phyloP scores from a whole-genome alignment of 1,140 invertebrate genomes.

The Limonius californicus region DNA sequence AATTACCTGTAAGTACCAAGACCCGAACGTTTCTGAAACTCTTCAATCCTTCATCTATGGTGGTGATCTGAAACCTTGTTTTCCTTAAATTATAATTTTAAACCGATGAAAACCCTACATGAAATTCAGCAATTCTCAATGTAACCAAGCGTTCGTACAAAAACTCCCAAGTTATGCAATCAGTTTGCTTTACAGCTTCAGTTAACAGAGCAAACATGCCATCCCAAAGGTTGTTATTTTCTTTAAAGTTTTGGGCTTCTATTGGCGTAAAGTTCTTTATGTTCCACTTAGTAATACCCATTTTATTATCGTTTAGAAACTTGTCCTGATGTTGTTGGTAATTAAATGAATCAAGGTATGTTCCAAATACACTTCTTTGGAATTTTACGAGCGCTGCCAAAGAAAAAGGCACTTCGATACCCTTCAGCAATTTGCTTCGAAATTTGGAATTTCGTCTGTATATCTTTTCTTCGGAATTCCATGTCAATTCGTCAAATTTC shows the following conservation, averaged over 20 bases:
- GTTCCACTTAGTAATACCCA: conserved; percentile 30
- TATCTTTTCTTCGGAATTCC: conserved; percentile 26
- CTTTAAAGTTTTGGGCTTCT: conserved; percentile 22
- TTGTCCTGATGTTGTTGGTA: conserved; percentile 27
- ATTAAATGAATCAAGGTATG: conserved; percentile 32
- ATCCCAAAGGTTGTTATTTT: conserved; percentile 27
- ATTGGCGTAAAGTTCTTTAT: conserved; percentile 24
- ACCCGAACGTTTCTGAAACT: conserved; percentile 32
- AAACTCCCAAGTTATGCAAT: conserved; percentile 30
- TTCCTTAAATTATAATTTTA: neutral
- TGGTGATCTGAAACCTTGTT: conserved; percentile 30
- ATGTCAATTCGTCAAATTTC: conserved; percentile 17
- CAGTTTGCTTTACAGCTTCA: conserved; percentile 26
- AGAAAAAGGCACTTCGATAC: conserved; percentile 26
- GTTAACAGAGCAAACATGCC: conserved; percentile 24
- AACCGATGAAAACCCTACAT: neutral
- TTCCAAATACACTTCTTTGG: conserved; percentile 31
- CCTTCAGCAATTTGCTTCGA: conserved; percentile 7
- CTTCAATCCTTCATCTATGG: conserved; percentile 24
- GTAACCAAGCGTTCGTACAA: conserved; percentile 27
- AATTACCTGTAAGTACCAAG: conserved; percentile 33
- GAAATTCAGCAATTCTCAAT: conserved; percentile 22
- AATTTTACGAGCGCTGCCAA: conserved; percentile 21
- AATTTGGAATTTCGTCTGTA: conserved; percentile 21
- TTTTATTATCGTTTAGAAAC: conserved; percentile 32